phyloP scores from a whole-genome alignment of 2,113 vertebrate species.

The Dasypus novemcinctus region DNA sequence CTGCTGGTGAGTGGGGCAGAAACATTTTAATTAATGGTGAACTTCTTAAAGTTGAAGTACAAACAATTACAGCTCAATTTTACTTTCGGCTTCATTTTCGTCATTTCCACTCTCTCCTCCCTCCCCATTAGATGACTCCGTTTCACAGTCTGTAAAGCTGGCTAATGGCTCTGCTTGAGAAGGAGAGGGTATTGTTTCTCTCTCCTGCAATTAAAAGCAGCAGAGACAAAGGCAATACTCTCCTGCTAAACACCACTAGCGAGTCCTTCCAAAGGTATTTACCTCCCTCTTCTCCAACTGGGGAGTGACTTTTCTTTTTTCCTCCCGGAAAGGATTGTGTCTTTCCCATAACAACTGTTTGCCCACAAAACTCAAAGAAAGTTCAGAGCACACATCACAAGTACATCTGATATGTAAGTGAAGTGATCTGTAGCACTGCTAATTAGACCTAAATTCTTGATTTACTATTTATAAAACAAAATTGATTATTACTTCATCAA shows the following conservation, averaged over 20 bases:
- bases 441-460: constrained; percentile 93
- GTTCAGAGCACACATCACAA: constrained; percentile 82
- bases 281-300: constrained; percentile 68
- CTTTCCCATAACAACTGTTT: constrained; percentile 81
- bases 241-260: constrained; percentile 46
- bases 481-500: constrained; percentile 97
- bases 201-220: constrained; percentile 76
- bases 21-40: constrained; percentile 87
- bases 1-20: constrained; percentile 82
- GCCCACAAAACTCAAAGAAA: constrained; percentile 80
- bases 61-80: constrained; percentile 88
- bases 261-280: constrained; percentile 58
- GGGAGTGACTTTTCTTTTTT: background rate
- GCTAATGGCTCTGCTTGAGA: constrained; percentile 81
- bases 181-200: constrained; percentile 79
- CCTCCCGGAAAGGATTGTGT: constrained; percentile 56
- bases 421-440: constrained; percentile 89
- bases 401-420: constrained; percentile 85
- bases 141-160: constrained; percentile 86
- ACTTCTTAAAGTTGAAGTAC: constrained; percentile 85
- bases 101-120: constrained; percentile 82
- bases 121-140: constrained; percentile 83
- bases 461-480: constrained; percentile 93
- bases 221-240: constrained; percentile 73
- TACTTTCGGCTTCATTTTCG: constrained; percentile 82